Base-by-base conservation (phyloP, 2,113 vertebrate genomes). In the Phalacrocorax aristotelis region DNA sequence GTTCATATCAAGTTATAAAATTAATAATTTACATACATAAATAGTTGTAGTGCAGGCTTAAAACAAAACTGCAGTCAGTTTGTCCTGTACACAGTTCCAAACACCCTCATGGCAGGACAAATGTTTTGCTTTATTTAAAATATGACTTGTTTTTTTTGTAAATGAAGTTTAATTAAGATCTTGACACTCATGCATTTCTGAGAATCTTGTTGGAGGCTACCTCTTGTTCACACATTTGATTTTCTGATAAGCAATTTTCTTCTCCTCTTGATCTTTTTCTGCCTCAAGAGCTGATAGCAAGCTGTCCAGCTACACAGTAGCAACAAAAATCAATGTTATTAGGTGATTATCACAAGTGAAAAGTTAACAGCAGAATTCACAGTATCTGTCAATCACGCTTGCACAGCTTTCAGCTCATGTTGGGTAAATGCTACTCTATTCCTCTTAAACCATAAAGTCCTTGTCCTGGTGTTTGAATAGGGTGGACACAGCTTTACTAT, bases 291-390 rank as follows among this genome's bases (percentile, higher is more conserved):
- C 40, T 94, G 36, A 86, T 72, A 79, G 54, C 42, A 90, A 96
- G 65, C 42, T 96, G 61, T 61, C 42, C 46, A 42, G 38, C 38
- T 38, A 66, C 16, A 15, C 7, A 60, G 62, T 14, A 90, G 78
- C 60, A 91, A 82, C 48, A 92, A 80, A 96, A 94, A 84, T 71
- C 83, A 64, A 23, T 91, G 52, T 74, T 82, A 52, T 76, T 92
- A 42, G 36, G 55, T 65, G 54, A 87, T 91, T 81, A 78, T 66
- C 27, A 3, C 69, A 88, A 72, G 46, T 69, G 66, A 90, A 79
- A 92, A 69, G 36, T 76, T 89, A 91, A 83, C 36, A 83, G 74
- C 57, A 84, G 57, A 79, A 83, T 49, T 76, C 46, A 54, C 25
- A 27, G 68, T 26, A 72, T 42, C 71, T 92, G 60, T 62, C 2